Evolutionary conservation across 2,113 vertebrate genomes (phyloP).

Genomic region (Pterocles burchelli): DNA sequence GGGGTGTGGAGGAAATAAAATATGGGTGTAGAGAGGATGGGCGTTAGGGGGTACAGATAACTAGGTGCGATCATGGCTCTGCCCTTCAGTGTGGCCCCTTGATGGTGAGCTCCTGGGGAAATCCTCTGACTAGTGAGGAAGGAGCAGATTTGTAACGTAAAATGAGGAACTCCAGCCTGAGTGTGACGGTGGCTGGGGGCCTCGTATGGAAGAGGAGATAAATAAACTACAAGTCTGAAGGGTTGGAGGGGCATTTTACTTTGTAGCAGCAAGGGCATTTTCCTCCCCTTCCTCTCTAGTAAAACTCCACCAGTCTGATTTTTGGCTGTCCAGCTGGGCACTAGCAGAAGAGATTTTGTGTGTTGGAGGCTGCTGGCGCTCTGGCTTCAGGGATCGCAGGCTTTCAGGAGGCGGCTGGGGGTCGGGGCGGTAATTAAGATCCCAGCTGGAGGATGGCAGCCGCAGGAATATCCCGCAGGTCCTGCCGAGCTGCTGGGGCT

Average conservation of each 20-base stretch:
- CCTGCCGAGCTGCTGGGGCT: not conserved
- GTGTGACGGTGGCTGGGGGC: not conserved
- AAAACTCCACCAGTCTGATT: not conserved
- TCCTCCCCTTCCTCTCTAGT: not conserved
- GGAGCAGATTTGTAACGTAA: not conserved
- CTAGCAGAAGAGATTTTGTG: not conserved
- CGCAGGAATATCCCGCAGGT: not conserved
- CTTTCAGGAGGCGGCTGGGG: not conserved
- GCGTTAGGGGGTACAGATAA: rapidly evolving
- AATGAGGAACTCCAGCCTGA: not conserved
- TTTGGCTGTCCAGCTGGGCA: not conserved
- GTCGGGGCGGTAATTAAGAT: rapidly evolving
- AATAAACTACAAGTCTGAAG: not conserved
- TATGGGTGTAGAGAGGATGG: rapidly evolving
- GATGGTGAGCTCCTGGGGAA: not conserved
- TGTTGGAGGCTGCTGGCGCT: not conserved
- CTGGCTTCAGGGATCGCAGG: rapidly evolving
- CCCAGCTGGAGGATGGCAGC: not conserved
- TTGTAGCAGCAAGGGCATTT: not conserved
- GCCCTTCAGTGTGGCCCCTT: not conserved
- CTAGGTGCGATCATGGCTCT: not conserved
- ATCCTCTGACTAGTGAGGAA: not conserved
- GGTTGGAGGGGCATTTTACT: not conserved
- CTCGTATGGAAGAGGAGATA: not conserved
- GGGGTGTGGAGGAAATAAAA: not conserved